Evolutionary conservation across 2,797 vertebrate species (phyloP), one percentile per base, ranked within the genome.

Genomic region (Melanotaenia trifasciata): DNA sequence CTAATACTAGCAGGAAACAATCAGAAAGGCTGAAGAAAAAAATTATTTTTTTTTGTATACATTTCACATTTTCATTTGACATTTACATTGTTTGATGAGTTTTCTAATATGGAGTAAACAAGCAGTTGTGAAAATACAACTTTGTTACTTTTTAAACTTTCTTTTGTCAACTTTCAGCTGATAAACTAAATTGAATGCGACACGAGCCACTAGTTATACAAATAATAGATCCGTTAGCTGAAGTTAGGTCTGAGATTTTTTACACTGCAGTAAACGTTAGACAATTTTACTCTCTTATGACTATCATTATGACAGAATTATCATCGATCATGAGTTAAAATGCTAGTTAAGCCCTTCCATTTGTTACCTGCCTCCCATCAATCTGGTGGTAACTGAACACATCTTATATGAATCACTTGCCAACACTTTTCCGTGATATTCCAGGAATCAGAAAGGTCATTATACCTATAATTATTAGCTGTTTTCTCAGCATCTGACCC

Each of bases 11-110:
- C 47, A 50, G 47, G 3, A 50, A 22, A 50, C 47, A 1, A 43
- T 47, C 56, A 76, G 24, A 66, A 53, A 67, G 7, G 64, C 14
- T 3, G 28, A 50, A 62, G 13, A 73, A 20, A 54, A 59, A 28
- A 14, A 33, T 9, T 14, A 20, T 40, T 4, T n/a, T 45, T n/a
- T 33, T 22, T 35, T 24, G n/a, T 30, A 22, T 3, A 28, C 13
- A 30, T 30, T 26, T 30, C 12, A 32, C 24, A 32, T 30, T 56
- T 30, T 56, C 6, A 56, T n/a, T 16, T 56, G 28, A 8, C 8
- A 53, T 54, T 12, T 24, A 53, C 10, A 26, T 10, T 12, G 22
- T 53, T 24, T 22, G 10, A 54, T 13, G 24, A 26, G 53, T 28
- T 56, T 56, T 56, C 24, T 18, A 56, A 30, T 53, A 10, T 22